phyloP scores from a whole-genome alignment of 2,113 vertebrate species.

The Ornithorhynchus anatinus region DNA sequence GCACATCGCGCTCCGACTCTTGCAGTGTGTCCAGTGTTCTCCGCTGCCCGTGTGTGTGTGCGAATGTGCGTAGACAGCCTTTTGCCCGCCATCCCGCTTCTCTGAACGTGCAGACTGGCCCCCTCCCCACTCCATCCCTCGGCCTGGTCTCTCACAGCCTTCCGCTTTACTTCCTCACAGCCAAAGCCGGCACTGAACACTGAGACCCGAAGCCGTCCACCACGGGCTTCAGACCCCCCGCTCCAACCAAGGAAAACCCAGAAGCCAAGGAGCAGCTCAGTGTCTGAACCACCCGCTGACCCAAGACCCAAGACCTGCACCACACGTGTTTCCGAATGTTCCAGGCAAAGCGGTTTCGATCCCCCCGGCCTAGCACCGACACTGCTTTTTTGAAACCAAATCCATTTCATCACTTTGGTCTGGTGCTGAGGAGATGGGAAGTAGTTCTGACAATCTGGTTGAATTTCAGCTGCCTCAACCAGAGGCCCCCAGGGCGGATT shows the following conservation, averaged over 20 bases:
- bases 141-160: constrained; percentile 49
- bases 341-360: constrained; percentile 82
- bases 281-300: no score
- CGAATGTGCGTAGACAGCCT: not conserved
- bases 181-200: constrained; percentile 88
- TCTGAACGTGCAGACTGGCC: not conserved
- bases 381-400: constrained; percentile 68
- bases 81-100: not conserved
- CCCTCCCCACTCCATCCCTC: not conserved
- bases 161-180: constrained; percentile 71
- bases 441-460: not conserved
- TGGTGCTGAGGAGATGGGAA: constrained; percentile 60
- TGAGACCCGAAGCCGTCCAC: constrained; percentile 67
- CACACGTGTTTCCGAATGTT: constrained; percentile 15
- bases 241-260: not conserved
- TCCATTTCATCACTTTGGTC: constrained; percentile 65
- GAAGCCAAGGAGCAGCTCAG: not conserved
- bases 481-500: not conserved
- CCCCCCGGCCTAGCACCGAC: constrained; percentile 74
- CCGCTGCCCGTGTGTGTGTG: no score
- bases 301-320: not conserved
- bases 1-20: no score
- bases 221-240: not conserved
- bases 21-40: no score
- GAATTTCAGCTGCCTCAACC: not conserved